Evolutionary conservation across 53 echinoderm and acorn worm species (phyloP).

Genomic region (Paracentrotus lividus): DNA sequence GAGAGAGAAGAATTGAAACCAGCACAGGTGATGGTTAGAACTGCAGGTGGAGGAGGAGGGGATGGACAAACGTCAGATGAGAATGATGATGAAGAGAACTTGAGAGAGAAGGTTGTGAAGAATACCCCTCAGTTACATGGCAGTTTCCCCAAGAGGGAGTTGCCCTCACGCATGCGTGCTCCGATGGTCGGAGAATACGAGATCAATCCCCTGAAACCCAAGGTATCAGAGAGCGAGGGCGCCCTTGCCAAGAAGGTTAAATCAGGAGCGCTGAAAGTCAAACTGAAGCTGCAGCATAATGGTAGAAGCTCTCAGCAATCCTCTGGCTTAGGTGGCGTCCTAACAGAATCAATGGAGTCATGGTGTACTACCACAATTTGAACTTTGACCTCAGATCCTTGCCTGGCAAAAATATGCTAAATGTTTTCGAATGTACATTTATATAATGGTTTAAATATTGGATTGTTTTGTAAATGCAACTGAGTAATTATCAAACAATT

Average conservation of each 20-base stretch:
- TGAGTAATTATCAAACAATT: neutral
- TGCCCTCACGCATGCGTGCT: conserved; percentile 24
- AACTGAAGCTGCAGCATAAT: conserved; percentile 62
- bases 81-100: neutral
- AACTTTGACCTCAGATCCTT: conserved; percentile 10
- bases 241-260: conserved; percentile 57
- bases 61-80: neutral
- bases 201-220: conserved; percentile 32
- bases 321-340: neutral
- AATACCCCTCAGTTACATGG: conserved; percentile 39
- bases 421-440: neutral
- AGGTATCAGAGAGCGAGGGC: conserved; percentile 32
- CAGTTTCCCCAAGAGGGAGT: conserved; percentile 61
- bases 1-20: conserved; percentile 63
- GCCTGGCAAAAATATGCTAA: neutral
- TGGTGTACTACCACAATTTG: conserved; percentile 52
- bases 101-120: conserved; percentile 17
- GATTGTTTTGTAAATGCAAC: neutral
- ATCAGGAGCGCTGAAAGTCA: conserved; percentile 45
- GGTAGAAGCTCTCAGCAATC: neutral
- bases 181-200: conserved; percentile 45
- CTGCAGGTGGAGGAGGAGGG: conserved; percentile 25
- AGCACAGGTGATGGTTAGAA: conserved; percentile 16
- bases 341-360: conserved; percentile 55
- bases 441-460: neutral